Conservation (phyloP, 2,888 invertebrate species). For the Julus scanicus region DNA sequence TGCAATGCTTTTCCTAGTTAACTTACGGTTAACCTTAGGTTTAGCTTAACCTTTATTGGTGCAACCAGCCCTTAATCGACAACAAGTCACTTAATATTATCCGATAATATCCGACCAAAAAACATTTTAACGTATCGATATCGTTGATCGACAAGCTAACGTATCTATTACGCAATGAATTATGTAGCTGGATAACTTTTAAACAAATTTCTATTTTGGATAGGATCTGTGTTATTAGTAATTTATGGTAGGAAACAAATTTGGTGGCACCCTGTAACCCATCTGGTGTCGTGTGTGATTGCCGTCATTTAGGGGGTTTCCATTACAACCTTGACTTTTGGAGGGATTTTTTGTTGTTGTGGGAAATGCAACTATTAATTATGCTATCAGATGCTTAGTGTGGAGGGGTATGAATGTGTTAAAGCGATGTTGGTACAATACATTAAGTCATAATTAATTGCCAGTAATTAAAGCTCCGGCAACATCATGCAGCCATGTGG, state of each 20-base stretch:
- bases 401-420: not conserved
- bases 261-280: not conserved
- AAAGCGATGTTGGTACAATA: not conserved
- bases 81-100: too few relatives aligned
- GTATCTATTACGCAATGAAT: too few relatives aligned
- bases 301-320: not conserved
- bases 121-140: too few relatives aligned
- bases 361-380: not conserved
- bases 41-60: too few relatives aligned
- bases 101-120: too few relatives aligned
- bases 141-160: too few relatives aligned
- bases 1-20: too few relatives aligned
- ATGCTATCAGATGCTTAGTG: not conserved
- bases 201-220: too few relatives aligned
- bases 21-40: too few relatives aligned
- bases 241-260: not conserved
- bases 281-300: not conserved
- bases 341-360: not conserved
- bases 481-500: not conserved
- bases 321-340: not conserved
- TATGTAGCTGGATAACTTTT: too few relatives aligned
- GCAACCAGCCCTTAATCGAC: too few relatives aligned
- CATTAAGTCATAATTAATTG: slow-evolving; percentile 11
- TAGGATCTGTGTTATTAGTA: too few relatives aligned
- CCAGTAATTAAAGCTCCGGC: not conserved